These are phyloP conservation scores for Porites lutea DNA, from an alignment of 64 coral and sea anemone species.

Conservation along the genomic window DNA sequence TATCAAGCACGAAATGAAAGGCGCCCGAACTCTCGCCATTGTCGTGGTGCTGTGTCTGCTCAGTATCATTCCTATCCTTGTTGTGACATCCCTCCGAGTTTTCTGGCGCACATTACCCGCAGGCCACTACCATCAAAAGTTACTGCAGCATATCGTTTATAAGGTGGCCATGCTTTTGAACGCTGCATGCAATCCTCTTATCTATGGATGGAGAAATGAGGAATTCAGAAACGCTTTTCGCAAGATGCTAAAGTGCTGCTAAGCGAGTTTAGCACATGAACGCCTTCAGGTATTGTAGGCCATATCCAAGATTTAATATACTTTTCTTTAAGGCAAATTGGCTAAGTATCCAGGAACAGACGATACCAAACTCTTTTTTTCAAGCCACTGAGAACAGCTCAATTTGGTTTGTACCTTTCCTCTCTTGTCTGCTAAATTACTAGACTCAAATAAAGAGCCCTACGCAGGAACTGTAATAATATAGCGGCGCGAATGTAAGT, in stretches of 20 bases:
- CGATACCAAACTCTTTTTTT: too few species aligned
- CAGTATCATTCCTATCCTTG: slow-evolving; percentile 15
- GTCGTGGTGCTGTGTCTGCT: background rate
- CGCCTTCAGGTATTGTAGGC: too few species aligned
- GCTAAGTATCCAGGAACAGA: too few species aligned
- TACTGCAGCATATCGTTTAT: background rate
- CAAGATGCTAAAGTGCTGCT: background rate
- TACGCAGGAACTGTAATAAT: too few species aligned
- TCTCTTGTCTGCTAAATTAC: too few species aligned
- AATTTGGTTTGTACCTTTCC: too few species aligned
- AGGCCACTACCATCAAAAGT: background rate
- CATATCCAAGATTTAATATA: too few species aligned
- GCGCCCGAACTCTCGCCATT: background rate
- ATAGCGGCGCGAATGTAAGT: too few species aligned
- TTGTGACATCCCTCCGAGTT: background rate
- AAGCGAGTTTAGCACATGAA: background rate
- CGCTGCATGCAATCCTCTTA: slow-evolving; percentile 1
- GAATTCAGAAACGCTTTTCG: slow-evolving; percentile 16
- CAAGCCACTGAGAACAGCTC: too few species aligned
- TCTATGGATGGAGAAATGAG: slow-evolving; percentile 26
- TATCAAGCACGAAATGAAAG: background rate
- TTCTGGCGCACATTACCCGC: background rate
- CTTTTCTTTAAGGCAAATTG: too few species aligned
- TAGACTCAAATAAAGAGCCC: too few species aligned
- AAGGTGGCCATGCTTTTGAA: background rate